Percentiles rank a stretch among this genome's conserved stretches.
Conservation (phyloP, 2,888 invertebrate species). For the Tetropium fuscum region DNA sequence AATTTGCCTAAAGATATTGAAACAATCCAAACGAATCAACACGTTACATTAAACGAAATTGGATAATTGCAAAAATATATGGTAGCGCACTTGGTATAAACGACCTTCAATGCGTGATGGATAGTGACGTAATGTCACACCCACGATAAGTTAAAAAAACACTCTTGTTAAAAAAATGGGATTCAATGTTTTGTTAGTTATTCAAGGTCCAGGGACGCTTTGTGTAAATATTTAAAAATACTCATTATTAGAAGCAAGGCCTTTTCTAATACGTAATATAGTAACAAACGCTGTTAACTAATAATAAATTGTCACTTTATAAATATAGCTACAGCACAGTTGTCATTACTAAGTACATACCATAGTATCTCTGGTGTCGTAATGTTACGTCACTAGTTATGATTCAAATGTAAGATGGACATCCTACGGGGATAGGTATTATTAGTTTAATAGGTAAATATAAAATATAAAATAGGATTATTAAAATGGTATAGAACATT, state of each 20-base stretch:
- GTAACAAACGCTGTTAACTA: constrained; percentile 10
- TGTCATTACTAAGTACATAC: too few relatives aligned
- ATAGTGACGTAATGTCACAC: constrained; percentile 42
- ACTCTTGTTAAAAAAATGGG: constrained; percentile 33
- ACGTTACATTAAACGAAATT: not conserved
- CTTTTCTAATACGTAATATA: constrained; percentile 25
- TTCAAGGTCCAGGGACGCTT: constrained; percentile 45
- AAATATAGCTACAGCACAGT: too few relatives aligned
- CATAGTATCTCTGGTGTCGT: too few relatives aligned
- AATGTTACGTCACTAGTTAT: too few relatives aligned
- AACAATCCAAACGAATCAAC: not conserved
- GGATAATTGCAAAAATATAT: constrained; percentile 14
- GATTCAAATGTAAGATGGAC: too few relatives aligned
- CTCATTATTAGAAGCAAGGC: constrained; percentile 36
- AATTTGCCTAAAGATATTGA: constrained; percentile 17
- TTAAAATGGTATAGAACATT: too few relatives aligned
- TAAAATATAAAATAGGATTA: too few relatives aligned
- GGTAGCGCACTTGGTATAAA: not conserved
- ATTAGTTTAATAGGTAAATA: too few relatives aligned
- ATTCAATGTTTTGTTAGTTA: constrained; percentile 31
- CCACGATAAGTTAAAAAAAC: constrained; percentile 36
- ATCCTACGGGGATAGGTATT: too few relatives aligned
- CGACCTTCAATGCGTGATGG: constrained; percentile 35
- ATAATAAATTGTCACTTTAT: constrained; percentile 13
- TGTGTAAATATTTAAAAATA: constrained; percentile 44